Base-by-base conservation (phyloP, 2,113 vertebrate genomes). In the Crotalus viridis region DNA sequence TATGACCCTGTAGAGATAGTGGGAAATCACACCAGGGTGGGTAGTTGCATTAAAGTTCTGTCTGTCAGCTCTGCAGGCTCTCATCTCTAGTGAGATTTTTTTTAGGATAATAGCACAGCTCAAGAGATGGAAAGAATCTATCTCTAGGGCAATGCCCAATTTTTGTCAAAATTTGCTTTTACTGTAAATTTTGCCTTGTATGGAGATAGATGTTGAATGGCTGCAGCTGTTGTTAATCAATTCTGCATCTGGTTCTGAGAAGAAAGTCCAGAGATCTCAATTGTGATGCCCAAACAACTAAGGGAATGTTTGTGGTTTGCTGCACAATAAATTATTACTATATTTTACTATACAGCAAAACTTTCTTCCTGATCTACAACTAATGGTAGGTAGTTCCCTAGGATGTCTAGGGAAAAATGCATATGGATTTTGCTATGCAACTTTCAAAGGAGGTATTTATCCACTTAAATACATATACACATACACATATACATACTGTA, bases 51-150 rank as follows among this genome's bases (percentile, higher is more conserved):
- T 13, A 69, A 87, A 90, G 39, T 81, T 26, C 13, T n/a, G 13
- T 64, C 13, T 33, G 52, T 48, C 64, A 0, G 0, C 0, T 64
- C 13, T 21, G 1, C 0, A 0, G 0, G 2, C 4, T n/a, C 13
- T 19, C 8, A 90, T 2, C 57, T 22, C 3, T 22, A 33, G n/a
- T 33, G 19, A 24, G 24, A 74, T 10, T 81, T 89, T 74, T 33
- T 74, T 51, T 24, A 55, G 43, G 3, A 81, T 48, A 28, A 55
- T 43, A 19, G 24, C 13, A 1, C 15, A 33, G 39, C 8, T 55
- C 55, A 61, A 54, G 5, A 87, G 43, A 55, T 22, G 39, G 24
- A 46, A 39, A 51, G 15, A 43, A 74, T 3, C 2, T 56, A 19
- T 12, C 88, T 52, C 51, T 55, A 19, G 26, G 48, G 28, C 28